These are phyloP conservation scores for Porites australiensis DNA, from an alignment of 64 coral and sea anemone genomes.

Conservation along the genomic window DNA sequence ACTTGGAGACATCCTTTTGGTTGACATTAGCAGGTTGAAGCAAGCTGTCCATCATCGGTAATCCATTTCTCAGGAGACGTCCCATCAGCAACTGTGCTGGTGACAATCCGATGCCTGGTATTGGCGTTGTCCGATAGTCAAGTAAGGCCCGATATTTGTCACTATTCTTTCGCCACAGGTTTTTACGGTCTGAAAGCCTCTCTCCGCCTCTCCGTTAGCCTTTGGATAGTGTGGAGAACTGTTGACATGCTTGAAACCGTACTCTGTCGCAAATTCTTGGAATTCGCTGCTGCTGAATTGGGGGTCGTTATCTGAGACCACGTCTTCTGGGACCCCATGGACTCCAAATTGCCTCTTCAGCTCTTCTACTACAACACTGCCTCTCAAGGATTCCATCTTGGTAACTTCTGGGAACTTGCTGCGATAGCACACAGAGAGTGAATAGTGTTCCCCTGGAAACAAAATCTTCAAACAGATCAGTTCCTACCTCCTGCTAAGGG, in stretches of 20 bases:
- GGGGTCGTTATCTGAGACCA: constrained; percentile 48
- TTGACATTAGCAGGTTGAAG: too few species aligned
- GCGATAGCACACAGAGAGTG: constrained; percentile 6
- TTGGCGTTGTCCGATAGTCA: too few species aligned
- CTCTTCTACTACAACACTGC: constrained; percentile 18
- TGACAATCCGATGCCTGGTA: too few species aligned
- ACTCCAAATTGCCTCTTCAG: constrained; percentile 17
- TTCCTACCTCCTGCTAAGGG: background rate
- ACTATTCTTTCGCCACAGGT: too few species aligned
- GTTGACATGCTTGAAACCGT: constrained; percentile 50
- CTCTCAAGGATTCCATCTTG: background rate
- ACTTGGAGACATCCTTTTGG: too few species aligned
- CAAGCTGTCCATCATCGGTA: too few species aligned
- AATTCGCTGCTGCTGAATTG: constrained; percentile 11
- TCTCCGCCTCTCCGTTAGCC: background rate
- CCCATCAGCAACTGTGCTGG: too few species aligned
- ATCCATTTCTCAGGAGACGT: too few species aligned
- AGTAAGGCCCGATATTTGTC: too few species aligned
- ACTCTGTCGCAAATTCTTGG: constrained; percentile 19
- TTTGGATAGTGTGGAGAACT: constrained; percentile 26
- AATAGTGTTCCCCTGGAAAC: background rate
- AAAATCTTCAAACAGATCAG: background rate
- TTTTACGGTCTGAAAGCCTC: background rate
- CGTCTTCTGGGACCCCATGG: constrained; percentile 28
- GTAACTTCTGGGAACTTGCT: constrained; percentile 40